Conservation (phyloP, 2,113 vertebrate species). For the Poeciliopsis prolifica region DNA sequence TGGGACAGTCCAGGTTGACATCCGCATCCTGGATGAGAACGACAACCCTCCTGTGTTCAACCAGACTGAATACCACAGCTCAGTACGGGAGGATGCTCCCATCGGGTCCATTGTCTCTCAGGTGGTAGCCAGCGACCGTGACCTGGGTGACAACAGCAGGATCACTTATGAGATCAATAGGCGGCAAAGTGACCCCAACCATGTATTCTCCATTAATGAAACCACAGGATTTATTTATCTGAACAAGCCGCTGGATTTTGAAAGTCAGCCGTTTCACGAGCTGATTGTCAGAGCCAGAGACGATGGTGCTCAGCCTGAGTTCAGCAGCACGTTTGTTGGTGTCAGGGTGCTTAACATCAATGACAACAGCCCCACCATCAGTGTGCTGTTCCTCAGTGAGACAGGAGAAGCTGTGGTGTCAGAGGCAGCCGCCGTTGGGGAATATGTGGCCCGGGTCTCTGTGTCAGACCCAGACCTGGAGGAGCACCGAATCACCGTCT, state of each 20-base stretch:
- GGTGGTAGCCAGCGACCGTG: constrained; percentile 85
- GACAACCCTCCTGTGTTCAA: constrained; percentile 89
- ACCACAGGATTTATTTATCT: constrained; percentile 83
- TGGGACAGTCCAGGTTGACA: constrained; percentile 77
- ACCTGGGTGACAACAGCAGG: constrained; percentile 83
- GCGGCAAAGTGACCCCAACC: constrained; percentile 76
- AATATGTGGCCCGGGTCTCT: constrained; percentile 88
- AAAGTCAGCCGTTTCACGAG: constrained; percentile 82
- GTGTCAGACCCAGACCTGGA: constrained; percentile 87
- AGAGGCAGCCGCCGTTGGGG: constrained; percentile 82
- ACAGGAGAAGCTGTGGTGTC: constrained; percentile 81
- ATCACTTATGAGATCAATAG: constrained; percentile 84
- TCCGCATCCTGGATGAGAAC: constrained; percentile 89
- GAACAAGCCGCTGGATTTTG: constrained; percentile 85
- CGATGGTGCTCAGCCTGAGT: constrained; percentile 84
- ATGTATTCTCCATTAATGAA: constrained; percentile 82
- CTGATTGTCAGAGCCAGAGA: constrained; percentile 87
- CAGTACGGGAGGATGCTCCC: constrained; percentile 81
- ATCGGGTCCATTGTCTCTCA: constrained; percentile 80
- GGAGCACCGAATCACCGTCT: constrained; percentile 60
- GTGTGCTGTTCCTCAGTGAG: constrained; percentile 87
- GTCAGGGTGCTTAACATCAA: constrained; percentile 88
- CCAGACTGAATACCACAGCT: constrained; percentile 82
- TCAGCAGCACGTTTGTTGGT: constrained; percentile 82
- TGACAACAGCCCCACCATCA: constrained; percentile 87